Evolutionary conservation across 1,140 invertebrate genomes (phyloP).

Genomic region (Andrena cerasifolii): DNA sequence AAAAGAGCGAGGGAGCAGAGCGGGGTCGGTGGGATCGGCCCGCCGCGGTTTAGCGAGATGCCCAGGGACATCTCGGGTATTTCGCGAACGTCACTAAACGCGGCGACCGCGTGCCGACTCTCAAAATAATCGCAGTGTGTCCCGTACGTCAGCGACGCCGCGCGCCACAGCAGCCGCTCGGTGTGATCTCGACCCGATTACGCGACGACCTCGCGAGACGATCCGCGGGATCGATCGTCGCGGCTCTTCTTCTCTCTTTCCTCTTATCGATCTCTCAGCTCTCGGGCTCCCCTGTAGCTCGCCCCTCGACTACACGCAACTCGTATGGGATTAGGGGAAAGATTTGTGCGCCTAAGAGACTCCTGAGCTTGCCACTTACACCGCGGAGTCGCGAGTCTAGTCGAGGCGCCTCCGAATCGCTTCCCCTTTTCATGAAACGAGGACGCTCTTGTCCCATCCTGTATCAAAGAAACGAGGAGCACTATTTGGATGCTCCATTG

Average conservation of each 20-base stretch:
- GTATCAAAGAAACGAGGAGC: too few relatives aligned
- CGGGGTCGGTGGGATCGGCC: too few relatives aligned
- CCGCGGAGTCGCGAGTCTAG: too few relatives aligned
- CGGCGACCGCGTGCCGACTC: conserved; percentile 42
- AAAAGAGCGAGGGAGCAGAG: too few relatives aligned
- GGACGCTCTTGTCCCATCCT: too few relatives aligned
- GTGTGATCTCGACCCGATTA: conserved; percentile 59
- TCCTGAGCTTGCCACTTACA: too few relatives aligned
- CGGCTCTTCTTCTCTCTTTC: background rate
- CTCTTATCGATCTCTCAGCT: conserved; percentile 4
- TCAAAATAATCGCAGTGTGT: conserved; percentile 59
- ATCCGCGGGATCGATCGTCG: background rate
- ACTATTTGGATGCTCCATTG: too few relatives aligned
- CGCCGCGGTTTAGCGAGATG: too few relatives aligned
- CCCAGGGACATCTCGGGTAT: background rate
- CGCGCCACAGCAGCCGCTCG: background rate
- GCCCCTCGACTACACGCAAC: background rate
- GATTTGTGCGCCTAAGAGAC: too few relatives aligned
- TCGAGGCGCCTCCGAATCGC: too few relatives aligned
- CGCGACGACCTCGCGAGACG: conserved; percentile 33
- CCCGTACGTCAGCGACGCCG: conserved; percentile 36
- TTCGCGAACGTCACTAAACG: conserved; percentile 28
- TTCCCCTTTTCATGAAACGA: too few relatives aligned
- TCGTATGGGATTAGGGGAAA: background rate
- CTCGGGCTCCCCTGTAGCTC: background rate